Evolutionary conservation across 2,888 invertebrate genomes (phyloP), one percentile per base, ranked within the genome.

Genomic region (Bombylius major): DNA sequence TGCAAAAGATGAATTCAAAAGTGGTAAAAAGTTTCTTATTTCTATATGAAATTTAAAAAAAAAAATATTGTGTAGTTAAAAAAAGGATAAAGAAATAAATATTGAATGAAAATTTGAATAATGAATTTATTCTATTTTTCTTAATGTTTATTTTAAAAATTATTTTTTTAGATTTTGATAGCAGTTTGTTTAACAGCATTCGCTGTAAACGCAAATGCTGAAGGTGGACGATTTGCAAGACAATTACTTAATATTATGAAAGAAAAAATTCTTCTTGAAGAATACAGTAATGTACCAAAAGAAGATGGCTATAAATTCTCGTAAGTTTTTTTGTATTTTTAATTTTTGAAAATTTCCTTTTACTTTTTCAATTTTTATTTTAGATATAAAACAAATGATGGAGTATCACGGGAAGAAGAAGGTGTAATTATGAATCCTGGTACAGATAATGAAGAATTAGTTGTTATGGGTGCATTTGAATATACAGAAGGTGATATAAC

Each of bases 391-490:
- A 71, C 70, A n/a, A 65, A 66, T 11, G 68, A 73, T 66, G 70
- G 70, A 58, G 67, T 69, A 59, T 66, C 63, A 47, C 72, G 73
- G 33, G 71, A 71, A 60, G 72, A 73, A 63, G 65, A 68, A 31
- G 61, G 70, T 57, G 62, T 73, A 50, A 62, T 74, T 14, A 62
- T 71, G 65, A 73, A 73, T 60, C 70, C 72, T 0, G 70, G 68
- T 32, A 70, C 73, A 1, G 62, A 65, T 0, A 61, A 72, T 1
- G 70, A 73, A 51, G 64, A 74, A 56, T 60, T 72, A 9, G 70
- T 73, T 4, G 71, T 72, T 0, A 70, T 72, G 70, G 73, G 74
- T 53, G 58, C 66, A 8, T 72, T 68, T 59, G 62, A 66, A 4
- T 68, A 67, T n/a, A 68, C 70, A 59, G 69, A 70, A 58, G 69